Evolutionary conservation across 2,888 invertebrate species (phyloP).

Genomic region (Aphelenchoides bicaudatus): DNA sequence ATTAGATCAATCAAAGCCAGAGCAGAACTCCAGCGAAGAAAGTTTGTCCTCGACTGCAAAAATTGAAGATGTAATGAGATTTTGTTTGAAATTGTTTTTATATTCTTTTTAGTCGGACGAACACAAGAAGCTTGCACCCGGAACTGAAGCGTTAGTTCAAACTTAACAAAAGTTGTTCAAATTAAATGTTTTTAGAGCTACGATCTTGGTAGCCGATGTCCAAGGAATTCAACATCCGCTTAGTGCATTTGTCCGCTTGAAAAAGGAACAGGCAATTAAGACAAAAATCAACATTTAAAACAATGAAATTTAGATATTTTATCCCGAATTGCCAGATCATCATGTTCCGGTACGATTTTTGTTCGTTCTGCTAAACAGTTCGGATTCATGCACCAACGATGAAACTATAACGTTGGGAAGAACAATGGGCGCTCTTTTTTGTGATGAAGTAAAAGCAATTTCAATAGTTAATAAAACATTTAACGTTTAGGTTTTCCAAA

Average conservation of each 20-base stretch:
- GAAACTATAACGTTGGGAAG: constrained; percentile 58
- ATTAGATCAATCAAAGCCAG: no score
- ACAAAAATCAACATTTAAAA: neutral
- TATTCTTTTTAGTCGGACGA: constrained; percentile 24
- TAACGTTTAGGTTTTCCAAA: constrained; percentile 51
- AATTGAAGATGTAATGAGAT: neutral
- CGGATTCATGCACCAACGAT: constrained; percentile 45
- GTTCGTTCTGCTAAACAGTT: constrained; percentile 61
- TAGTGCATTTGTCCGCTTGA: constrained; percentile 38
- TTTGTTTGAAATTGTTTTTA: neutral
- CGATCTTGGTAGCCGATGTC: constrained; percentile 39
- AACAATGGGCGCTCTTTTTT: constrained; percentile 61
- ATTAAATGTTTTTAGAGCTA: no score
- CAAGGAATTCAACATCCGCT: constrained; percentile 34
- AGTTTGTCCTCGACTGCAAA: no score
- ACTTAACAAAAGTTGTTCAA: no score
- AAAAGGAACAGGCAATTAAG: neutral
- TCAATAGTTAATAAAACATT: constrained; percentile 3
- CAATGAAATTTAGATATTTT: constrained; percentile 20
- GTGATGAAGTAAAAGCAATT: constrained; percentile 46
- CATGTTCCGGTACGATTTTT: constrained; percentile 62
- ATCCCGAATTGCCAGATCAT: constrained; percentile 47
- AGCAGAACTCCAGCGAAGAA: constrained; percentile 4
- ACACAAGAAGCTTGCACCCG: constrained; percentile 32
- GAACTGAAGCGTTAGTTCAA: constrained; percentile 37